Evolutionary conservation across 2,113 vertebrate species (phyloP).

Genomic region (Sula dactylatra): DNA sequence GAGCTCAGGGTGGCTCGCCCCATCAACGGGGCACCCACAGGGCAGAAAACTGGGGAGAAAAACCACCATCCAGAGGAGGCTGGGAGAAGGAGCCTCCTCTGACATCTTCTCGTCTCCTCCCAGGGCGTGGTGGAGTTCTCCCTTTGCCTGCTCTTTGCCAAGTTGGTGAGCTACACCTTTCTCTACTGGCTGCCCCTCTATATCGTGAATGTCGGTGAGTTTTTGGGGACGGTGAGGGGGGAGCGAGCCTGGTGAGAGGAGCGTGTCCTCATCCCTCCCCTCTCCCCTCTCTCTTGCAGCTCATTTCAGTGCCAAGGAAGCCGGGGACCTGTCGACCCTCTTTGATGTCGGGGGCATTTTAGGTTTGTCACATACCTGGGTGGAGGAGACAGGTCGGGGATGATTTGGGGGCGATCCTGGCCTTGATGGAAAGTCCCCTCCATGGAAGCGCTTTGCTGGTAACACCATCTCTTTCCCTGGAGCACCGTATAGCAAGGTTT

Average conservation of each 20-base stretch:
- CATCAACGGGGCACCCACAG: not conserved
- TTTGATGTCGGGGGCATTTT: slow-evolving; percentile 97
- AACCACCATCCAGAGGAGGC: fast-evolving
- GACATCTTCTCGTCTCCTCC: not conserved
- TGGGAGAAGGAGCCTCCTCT: not conserved
- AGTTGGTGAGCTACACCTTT: slow-evolving; percentile 98
- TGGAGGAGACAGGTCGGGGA: not conserved
- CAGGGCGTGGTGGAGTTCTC: slow-evolving; percentile 97
- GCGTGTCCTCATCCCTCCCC: not conserved
- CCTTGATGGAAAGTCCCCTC: not conserved
- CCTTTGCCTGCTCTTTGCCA: slow-evolving; percentile 93
- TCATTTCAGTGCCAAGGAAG: slow-evolving; percentile 87
- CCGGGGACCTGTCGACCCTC: slow-evolving; percentile 91
- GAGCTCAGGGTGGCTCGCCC: not conserved
- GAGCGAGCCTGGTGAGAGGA: not conserved
- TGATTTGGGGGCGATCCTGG: not conserved
- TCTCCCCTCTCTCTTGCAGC: slow-evolving; percentile 67
- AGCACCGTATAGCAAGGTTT: not conserved
- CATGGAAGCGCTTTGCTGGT: not conserved
- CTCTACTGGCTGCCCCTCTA: slow-evolving; percentile 98
- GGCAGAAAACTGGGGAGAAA: not conserved
- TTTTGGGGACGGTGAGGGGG: fast-evolving
- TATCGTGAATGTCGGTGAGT: slow-evolving; percentile 91
- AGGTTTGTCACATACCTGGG: slow-evolving; percentile 62
- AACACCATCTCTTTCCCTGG: not conserved